Evolutionary conservation across 2,113 vertebrate genomes (phyloP), one percentile per base, ranked within the genome.

Genomic region (Hyperoodon ampullatus): DNA sequence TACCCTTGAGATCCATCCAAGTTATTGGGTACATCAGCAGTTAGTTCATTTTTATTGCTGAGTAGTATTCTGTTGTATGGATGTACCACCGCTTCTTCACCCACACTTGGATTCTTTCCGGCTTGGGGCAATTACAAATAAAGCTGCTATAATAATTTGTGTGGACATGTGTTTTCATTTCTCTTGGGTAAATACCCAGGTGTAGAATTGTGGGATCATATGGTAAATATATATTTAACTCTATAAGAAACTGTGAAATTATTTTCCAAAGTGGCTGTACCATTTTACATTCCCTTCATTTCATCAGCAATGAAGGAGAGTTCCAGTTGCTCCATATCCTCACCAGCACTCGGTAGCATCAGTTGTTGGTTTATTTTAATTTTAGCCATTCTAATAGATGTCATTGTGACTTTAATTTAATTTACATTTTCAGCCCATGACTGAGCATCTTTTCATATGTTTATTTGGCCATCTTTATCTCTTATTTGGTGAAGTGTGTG

Each of bases 401-500:
- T 66, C 66, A 50, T 1, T 30, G 63, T 35, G 35, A 16, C 26
- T 75, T 88, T 75, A 24, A 26, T 75, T 88, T 75, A 24, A 26
- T 58, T 8, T 2, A 55, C 53, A 35, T 80, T 35, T 66, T 19
- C 35, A 47, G 23, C 28, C 44, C 58, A 6, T 19, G 21, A 33
- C 66, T 35, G 53, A n/a, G 21, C 8, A 35, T 60, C 19, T 39
- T 70, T 18, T 63, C 26, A 1, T 61, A 12, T 50, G 42, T 13
- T 50, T 30, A 12, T 80, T 85, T 63, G 42, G 42, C 65, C 33
- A 11, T 85, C 14, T 63, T 61, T 44, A 13, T 42, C n/a, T 63
- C 82, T 65, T 87, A n/a, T 55, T 92, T 92, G 65, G n/a, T 80
- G 42, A 95, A 86, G 2, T 42, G n/a, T 70, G 72, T 86, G 53